Evolutionary conservation across 2,797 vertebrate species (phyloP), one percentile per base, ranked within the genome.

Genomic region (Gila robusta): DNA sequence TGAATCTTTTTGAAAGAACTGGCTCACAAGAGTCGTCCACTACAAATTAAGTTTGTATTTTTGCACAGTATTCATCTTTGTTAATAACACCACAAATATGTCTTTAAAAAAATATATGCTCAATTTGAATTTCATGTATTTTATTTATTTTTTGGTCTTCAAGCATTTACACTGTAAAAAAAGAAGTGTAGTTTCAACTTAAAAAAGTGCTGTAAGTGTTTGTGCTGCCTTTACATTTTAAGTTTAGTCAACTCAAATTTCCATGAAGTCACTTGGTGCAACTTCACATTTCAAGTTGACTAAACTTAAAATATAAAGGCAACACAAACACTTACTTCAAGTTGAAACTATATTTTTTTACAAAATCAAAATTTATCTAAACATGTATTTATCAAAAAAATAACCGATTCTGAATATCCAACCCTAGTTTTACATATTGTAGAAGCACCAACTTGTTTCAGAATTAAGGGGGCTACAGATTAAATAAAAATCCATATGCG

Each of bases 401-500:
- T 6, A 44, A 47, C 47, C 1, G 2, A 35, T 76, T 76, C 28
- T 59, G 35, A 59, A 39, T 26, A 52, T 47, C 23, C 32, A 26
- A 28, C 9, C n/a, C n/a, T 71, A 59, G 69, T 64, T 62, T 44
- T 4, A n/a, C 35, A 28, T 73, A n/a, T 35, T 83, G 23, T 49
- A 74, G 12, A 62, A 35, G 28, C 3, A 49, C 59, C 59, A 83
- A 67, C 39, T 54, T 83, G 72, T 67, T 77, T 73, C 59, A 67
- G 47, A 83, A 77, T 85, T 79, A 85, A 79, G 35, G 47, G 49
- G 49, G 28, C 70, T 79, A 79, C 44, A 41, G 77, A 59, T 83
- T 86, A 82, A 88, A 86, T 77, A 85, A 72, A 71, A 78, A 87
- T 83, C 35, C 56, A 67, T 69, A 54, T 35, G 41, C 23, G 5